Evolutionary conservation across 23 tunicate genomes (phyloP).

Genomic region (Styela plicata): DNA sequence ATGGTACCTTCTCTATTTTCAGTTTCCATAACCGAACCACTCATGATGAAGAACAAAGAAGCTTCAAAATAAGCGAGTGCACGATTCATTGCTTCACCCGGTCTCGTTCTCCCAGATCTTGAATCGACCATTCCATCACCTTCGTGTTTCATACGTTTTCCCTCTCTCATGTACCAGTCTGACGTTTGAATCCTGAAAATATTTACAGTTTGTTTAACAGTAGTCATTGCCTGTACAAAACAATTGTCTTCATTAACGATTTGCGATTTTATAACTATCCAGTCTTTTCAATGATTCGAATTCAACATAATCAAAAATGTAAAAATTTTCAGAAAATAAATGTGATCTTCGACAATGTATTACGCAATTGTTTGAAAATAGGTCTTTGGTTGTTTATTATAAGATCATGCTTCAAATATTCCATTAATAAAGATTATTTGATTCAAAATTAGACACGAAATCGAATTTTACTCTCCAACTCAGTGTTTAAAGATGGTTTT

Average conservation of each 20-base stretch:
- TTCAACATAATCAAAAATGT: background rate
- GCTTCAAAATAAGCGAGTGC: slow-evolving; percentile 82
- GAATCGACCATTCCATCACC: slow-evolving; percentile 58
- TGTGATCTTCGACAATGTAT: too few species aligned
- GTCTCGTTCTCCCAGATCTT: slow-evolving; percentile 46
- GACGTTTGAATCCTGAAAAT: slow-evolving; percentile 54
- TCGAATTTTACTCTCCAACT: too few species aligned
- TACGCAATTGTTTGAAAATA: too few species aligned
- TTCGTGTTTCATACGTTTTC: slow-evolving; percentile 69
- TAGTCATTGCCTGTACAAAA: background rate
- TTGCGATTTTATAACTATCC: too few species aligned
- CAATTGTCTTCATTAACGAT: background rate
- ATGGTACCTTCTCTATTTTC: slow-evolving; percentile 47
- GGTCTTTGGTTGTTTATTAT: too few species aligned
- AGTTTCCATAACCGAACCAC: slow-evolving; percentile 68
- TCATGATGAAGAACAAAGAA: slow-evolving; percentile 65
- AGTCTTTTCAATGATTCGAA: background rate
- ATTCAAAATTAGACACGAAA: too few species aligned
- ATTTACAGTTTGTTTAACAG: too few species aligned
- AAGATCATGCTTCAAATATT: too few species aligned
- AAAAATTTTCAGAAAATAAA: too few species aligned
- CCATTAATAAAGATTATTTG: too few species aligned
- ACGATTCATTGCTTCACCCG: slow-evolving; percentile 57
- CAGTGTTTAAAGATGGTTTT: too few species aligned
- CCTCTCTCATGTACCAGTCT: slow-evolving; percentile 70